Evolutionary conservation across 2,797 vertebrate species (phyloP), one percentile per base, ranked within the genome.

Genomic region (Pangasius sanitwongsei): DNA sequence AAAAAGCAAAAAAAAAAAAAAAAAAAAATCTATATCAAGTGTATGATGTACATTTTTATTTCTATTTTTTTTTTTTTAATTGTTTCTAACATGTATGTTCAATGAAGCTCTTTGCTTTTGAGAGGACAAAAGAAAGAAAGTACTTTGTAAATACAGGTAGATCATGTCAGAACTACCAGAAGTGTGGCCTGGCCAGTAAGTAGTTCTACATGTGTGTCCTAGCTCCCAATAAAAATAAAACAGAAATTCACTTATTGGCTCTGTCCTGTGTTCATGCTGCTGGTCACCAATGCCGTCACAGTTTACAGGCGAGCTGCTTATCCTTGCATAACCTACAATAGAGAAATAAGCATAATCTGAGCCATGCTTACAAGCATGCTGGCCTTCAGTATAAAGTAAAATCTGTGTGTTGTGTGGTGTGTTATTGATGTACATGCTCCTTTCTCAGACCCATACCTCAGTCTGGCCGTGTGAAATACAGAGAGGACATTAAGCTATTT

Each of bases 1-100:
- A 94, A 94, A 94, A 94, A 95, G 94, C 94, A 96, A 97, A 95
- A 96, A 95, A 96, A 97, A 96, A 98, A 97, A 95, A 94, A 48
- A 97, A 96, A 96, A 98, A 97, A 95, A 96, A 97, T 96, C 96
- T 97, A 96, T 96, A 97, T 92, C 95, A 97, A 96, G 95, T 97
- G 96, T 98, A 97, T 97, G 97, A 97, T 98, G 97, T 98, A 98
- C 96, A 98, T 98, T 97, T 98, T 98, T 97, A 97, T 97, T 98
- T 98, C 94, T 97, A 95, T 97, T 97, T 98, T 97, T 97, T 97
- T 97, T 97, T 97, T 97, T 97, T 97, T 93, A 93, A 98, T 98
- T 96, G 96, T 98, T 98, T 98, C 96, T 98, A 97, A 97, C 97
- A 97, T 97, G 97, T 97, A 97, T 97, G 96, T 97, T 97, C 95